Conservation (phyloP, 2,113 vertebrate species). For the Lepisosteus osseus region DNA sequence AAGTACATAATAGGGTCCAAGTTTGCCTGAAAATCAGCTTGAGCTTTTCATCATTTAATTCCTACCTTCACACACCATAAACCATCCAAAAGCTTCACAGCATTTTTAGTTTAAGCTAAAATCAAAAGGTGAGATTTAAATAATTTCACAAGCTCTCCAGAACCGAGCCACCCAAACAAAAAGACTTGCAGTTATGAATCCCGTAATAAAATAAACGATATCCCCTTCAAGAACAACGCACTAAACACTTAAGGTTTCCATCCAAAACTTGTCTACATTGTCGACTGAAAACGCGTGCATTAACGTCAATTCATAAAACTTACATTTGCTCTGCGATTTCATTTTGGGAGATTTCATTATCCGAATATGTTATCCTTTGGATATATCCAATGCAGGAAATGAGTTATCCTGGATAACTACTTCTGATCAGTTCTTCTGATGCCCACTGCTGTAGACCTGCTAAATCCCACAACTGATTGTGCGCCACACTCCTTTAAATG, state of each 20-base stretch:
- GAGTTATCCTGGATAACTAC: not conserved
- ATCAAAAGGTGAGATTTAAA: no score
- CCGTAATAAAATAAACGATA: no score
- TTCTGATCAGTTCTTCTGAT: not conserved
- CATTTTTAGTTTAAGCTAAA: no score
- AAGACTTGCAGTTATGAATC: no score
- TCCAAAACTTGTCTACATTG: not conserved
- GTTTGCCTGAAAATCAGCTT: no score
- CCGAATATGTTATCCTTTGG: not conserved
- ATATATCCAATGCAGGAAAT: conserved; percentile 18
- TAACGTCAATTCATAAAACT: conserved; percentile 7
- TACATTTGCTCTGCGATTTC: conserved; percentile 46
- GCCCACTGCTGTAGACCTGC: conserved; percentile 6
- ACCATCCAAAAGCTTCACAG: no score
- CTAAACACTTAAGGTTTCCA: not conserved
- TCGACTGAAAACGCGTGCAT: not conserved
- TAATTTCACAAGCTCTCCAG: no score
- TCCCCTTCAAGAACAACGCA: no score
- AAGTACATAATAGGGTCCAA: no score
- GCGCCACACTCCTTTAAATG: conserved; percentile 42
- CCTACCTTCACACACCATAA: no score
- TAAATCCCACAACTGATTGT: not conserved
- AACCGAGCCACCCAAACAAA: no score
- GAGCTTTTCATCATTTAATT: no score
- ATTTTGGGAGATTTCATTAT: conserved; percentile 67